phyloP scores from a whole-genome alignment of 2,797 vertebrate species.

The Syngnathus acus region DNA sequence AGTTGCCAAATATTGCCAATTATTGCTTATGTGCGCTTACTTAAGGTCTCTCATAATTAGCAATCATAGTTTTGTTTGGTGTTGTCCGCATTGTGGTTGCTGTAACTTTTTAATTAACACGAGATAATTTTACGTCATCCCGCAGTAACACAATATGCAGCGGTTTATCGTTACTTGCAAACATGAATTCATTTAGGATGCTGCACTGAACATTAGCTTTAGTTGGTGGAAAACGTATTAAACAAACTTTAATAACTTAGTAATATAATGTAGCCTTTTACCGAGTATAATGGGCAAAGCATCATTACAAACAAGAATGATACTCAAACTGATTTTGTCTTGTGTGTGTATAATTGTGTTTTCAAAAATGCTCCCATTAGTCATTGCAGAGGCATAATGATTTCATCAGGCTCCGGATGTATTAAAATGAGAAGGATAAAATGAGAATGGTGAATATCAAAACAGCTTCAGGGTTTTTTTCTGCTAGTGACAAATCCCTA shows the following conservation, averaged over 20 bases:
- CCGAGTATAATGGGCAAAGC: not conserved
- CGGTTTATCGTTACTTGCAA: not conserved
- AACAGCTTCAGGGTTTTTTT: slow-evolving; percentile 23
- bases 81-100: no score
- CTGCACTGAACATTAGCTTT: not conserved
- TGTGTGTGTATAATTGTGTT: not conserved
- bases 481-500: slow-evolving; percentile 26
- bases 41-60: no score
- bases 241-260: not conserved
- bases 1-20: no score
- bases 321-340: not conserved
- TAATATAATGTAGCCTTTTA: not conserved
- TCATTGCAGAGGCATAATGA: not conserved
- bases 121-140: no score
- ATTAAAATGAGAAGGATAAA: not conserved
- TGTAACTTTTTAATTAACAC: no score
- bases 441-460: slow-evolving; percentile 9
- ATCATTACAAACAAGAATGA: not conserved
- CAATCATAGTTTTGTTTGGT: no score
- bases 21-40: no score
- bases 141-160: not conserved
- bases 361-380: not conserved
- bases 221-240: not conserved
- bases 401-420: not conserved
- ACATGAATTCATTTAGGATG: not conserved